A percentile compares a stretch with the other conserved stretches of the same genome.
Evolutionary conservation across 2,113 vertebrate species (phyloP).

Genomic region (Catharus fuscescens): DNA sequence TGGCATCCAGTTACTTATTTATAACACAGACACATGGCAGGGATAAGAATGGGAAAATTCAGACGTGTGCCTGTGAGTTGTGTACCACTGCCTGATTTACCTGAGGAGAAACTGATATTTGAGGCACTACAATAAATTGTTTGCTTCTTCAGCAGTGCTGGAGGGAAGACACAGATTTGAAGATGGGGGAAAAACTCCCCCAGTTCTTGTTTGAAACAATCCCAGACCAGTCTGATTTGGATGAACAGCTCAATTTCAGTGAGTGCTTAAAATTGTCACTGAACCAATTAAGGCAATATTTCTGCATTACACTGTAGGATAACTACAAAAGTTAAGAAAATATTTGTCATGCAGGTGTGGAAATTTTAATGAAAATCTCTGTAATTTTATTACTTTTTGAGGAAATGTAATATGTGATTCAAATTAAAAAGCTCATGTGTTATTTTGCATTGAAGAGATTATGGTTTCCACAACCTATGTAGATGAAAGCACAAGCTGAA

Average conservation of each 20-base stretch:
- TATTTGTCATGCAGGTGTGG: neutral
- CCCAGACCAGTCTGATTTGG: neutral
- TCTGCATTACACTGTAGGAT: neutral
- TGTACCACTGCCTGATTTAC: neutral
- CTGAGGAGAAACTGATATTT: neutral
- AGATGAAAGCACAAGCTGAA: neutral
- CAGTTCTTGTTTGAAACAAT: neutral
- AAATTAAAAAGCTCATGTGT: neutral
- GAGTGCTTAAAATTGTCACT: neutral
- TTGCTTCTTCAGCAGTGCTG: neutral
- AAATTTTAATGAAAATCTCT: neutral
- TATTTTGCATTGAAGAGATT: neutral
- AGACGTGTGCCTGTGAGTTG: neutral
- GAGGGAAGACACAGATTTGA: neutral
- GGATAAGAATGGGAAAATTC: neutral
- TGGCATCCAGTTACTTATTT: neutral
- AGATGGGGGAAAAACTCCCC: neutral
- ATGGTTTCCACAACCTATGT: neutral
- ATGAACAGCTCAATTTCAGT: neutral
- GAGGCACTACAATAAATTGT: neutral
- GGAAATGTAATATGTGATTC: neutral
- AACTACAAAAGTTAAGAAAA: neutral
- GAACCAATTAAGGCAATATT: neutral
- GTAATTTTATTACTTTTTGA: neutral
- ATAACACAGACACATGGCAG: neutral